Evolutionary conservation across 2,113 vertebrate species (phyloP).

Genomic region (Bettongia penicillata): DNA sequence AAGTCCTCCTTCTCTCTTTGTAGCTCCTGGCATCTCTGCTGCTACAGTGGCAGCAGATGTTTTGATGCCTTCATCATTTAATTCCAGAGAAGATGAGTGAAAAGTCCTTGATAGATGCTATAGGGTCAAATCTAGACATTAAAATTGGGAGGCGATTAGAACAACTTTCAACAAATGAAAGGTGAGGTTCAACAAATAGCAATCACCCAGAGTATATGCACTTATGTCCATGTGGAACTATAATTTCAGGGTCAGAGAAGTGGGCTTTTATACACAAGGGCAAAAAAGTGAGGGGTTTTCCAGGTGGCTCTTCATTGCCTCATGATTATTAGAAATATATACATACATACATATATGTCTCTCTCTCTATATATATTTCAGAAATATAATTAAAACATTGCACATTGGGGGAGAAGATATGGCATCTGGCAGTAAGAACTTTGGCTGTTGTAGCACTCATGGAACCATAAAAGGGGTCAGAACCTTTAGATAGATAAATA

Average conservation of each 20-base stretch:
- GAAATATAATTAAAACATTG: not conserved
- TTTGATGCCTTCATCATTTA: slow-evolving; percentile 95
- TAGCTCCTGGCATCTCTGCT: slow-evolving; percentile 79
- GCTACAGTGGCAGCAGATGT: slow-evolving; percentile 89
- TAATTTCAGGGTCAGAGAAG: not conserved
- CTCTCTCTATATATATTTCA: too few species aligned
- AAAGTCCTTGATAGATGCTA: slow-evolving; percentile 87
- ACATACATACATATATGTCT: too few species aligned
- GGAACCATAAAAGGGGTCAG: too few species aligned
- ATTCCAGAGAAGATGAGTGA: slow-evolving; percentile 95
- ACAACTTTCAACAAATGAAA: too few species aligned
- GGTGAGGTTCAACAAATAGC: not conserved
- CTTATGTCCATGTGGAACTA: too few species aligned
- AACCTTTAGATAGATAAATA: too few species aligned
- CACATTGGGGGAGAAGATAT: too few species aligned
- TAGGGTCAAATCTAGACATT: not conserved
- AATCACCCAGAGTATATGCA: not conserved
- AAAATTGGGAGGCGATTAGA: not conserved
- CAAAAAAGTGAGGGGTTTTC: too few species aligned
- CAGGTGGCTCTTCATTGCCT: not conserved
- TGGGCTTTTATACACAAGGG: not conserved
- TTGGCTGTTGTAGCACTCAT: too few species aligned
- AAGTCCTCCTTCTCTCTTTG: not conserved
- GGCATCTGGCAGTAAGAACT: too few species aligned
- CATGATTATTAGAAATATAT: not conserved